Percentiles rank a stretch among this genome's conserved stretches.
These are phyloP conservation scores for Endomychus coccineus DNA, from an alignment of 2,888 invertebrate genomes.

Conservation along the genomic window DNA sequence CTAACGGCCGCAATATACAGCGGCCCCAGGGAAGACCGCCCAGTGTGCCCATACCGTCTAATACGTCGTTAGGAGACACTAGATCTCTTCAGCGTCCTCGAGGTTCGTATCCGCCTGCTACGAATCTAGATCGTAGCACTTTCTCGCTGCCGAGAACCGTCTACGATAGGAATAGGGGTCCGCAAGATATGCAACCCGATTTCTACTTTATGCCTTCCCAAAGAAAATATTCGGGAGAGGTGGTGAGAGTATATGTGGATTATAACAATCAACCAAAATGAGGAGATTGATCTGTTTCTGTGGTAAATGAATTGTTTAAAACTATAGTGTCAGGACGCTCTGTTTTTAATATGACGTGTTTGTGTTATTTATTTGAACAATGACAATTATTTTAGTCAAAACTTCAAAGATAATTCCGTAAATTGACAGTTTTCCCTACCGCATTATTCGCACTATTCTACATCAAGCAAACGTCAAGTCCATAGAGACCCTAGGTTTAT, in stretches of 20 bases:
- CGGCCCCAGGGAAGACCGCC: slow-evolving; percentile 38
- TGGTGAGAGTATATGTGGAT: slow-evolving; percentile 75
- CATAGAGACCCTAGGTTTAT: too few species aligned
- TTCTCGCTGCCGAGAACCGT: slow-evolving; percentile 70
- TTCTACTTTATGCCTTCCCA: slow-evolving; percentile 96
- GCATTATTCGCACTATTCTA: too few species aligned
- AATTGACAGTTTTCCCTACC: too few species aligned
- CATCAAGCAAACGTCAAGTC: too few species aligned
- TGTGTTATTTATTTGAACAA: too few species aligned
- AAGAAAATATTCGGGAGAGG: slow-evolving; percentile 87
- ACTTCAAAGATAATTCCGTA: too few species aligned
- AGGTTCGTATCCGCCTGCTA: slow-evolving; percentile 28
- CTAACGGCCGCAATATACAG: slow-evolving; percentile 21
- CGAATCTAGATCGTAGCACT: slow-evolving; percentile 56
- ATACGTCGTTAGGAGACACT: slow-evolving; percentile 40
- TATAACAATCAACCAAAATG: slow-evolving; percentile 65
- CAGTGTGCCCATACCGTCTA: slow-evolving; percentile 25
- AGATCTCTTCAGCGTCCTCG: slow-evolving; percentile 55
- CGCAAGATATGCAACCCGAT: slow-evolving; percentile 61
- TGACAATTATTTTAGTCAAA: too few species aligned
- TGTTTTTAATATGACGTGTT: too few species aligned
- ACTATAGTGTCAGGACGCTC: too few species aligned
- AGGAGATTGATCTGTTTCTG: slow-evolving; percentile 14
- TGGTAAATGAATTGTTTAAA: not conserved
- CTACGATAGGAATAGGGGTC: slow-evolving; percentile 40